Evolutionary conservation across 1,140 invertebrate genomes (phyloP), one percentile per base, ranked within the genome.

Genomic region (Galleria mellonella): DNA sequence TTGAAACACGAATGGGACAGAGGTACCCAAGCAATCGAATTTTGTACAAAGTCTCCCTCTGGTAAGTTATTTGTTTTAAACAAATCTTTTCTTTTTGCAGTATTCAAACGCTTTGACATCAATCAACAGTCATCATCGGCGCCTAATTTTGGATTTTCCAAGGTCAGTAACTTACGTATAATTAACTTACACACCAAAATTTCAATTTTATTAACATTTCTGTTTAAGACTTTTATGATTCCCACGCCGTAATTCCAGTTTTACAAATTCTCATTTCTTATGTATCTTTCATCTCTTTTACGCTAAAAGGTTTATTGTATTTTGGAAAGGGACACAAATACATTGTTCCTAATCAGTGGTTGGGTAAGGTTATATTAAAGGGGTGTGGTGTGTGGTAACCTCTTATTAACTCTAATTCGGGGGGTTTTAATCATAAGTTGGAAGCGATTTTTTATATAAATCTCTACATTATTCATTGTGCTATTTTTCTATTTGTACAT

Each of bases 141-240:
- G 65, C 94, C 94, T 59, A 96, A 96, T 88, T 95, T 96, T 86
- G 95, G 95, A 81, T 97, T 96, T 88, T 96, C 95, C 55, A 97
- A 96, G 92, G 95, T 96, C 88, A 92, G 48, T 57, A 32, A 35
- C 14, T 40, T 29, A 36, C 28, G n/a, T 14, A 23, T 15, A 31
- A 11, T 12, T 43, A 36, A 1, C 32, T 33, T 33, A 33, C 14
- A 10, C 10, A 11, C n/a, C n/a, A 3, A 23, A 23, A 6, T 23
- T 23, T 23, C 17, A 23, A 23, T 6, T 23, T 6, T 23, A 23
- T 23, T 6, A 23, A 23, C 17, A 23, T 3, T 23, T 2, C 17
- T 3, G 17, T 23, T 23, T 6, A 23, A 23, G 17, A 23, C 6
- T 23, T 6, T 23, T 23, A 23, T 14, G 15, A 17, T 37, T 37